A percentile compares a stretch with the other conserved stretches of the same genome.
Evolutionary conservation across 2,113 vertebrate species (phyloP).

Genomic region (Poecilia latipinna): DNA sequence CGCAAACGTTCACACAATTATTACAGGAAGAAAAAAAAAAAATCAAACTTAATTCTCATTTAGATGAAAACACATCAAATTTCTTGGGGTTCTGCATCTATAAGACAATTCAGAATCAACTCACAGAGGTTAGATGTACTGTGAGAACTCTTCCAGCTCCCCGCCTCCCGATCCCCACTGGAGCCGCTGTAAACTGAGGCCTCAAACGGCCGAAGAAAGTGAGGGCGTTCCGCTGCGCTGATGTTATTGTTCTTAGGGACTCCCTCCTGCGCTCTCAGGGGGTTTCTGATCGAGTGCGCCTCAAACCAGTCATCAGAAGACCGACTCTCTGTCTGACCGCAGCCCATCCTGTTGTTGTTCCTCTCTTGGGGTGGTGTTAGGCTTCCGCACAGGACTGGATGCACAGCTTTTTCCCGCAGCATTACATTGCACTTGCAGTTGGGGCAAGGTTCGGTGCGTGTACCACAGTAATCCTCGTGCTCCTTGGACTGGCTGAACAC

Average conservation of each 20-base stretch:
- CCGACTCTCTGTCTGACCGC: conserved; percentile 52
- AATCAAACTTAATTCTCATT: not conserved
- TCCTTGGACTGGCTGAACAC: conserved; percentile 85
- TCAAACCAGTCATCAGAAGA: conserved; percentile 72
- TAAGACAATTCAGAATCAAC: conserved; percentile 13
- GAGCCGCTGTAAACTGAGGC: conserved; percentile 64
- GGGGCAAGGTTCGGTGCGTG: conserved; percentile 88
- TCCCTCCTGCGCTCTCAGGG: conserved; percentile 74
- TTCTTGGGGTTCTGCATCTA: not conserved
- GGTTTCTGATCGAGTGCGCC: conserved; percentile 69
- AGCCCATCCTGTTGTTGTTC: conserved; percentile 59
- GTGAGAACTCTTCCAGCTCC: conserved; percentile 67
- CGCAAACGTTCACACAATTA: not conserved
- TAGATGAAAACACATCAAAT: not conserved
- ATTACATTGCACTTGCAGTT: conserved; percentile 87
- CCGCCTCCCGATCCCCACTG: conserved; percentile 47
- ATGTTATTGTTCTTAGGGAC: conserved; percentile 75
- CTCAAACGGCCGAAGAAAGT: conserved; percentile 56
- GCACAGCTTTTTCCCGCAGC: conserved; percentile 85
- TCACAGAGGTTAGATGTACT: conserved; percentile 76
- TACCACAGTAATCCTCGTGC: conserved; percentile 92
- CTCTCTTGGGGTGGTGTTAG: conserved; percentile 73
- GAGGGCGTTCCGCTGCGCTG: conserved; percentile 62
- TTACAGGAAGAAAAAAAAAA: not conserved
- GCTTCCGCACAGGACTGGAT: conserved; percentile 84